These are phyloP conservation scores for Telmatochromis brichardi DNA, from an alignment of 2,113 vertebrate species.

Conservation along the genomic window DNA sequence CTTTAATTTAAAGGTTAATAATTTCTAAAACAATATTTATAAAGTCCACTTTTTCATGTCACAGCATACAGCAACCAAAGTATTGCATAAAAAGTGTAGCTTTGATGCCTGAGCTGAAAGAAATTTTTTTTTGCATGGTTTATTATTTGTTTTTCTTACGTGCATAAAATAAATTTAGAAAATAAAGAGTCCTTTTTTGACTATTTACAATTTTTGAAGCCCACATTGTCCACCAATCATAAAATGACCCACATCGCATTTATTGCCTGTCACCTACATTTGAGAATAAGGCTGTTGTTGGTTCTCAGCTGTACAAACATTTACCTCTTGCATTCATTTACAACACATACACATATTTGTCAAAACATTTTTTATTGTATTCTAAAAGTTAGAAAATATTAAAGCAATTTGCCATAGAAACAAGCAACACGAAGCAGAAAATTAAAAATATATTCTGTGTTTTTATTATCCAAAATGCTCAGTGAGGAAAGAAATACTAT, in stretches of 20 bases:
- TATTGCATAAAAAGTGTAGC: neutral
- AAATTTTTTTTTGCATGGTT: accelerated
- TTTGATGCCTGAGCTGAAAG: neutral
- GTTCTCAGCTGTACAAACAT: neutral
- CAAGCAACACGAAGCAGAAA: neutral
- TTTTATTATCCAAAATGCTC: neutral
- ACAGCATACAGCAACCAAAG: neutral
- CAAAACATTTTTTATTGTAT: neutral
- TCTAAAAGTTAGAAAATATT: neutral
- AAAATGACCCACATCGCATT: neutral
- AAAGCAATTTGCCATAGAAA: neutral
- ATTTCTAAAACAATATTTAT: neutral
- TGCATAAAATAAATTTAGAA: neutral
- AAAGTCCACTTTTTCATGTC: neutral
- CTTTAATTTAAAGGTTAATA: neutral
- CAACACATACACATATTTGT: neutral
- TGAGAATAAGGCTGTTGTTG: neutral
- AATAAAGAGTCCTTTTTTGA: neutral
- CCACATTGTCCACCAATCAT: neutral
- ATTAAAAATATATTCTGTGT: neutral
- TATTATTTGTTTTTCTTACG: neutral
- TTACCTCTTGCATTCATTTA: neutral
- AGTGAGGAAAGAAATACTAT: neutral
- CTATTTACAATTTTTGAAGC: neutral
- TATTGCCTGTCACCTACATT: neutral